Evolutionary conservation across 2,888 invertebrate genomes (phyloP), one percentile per base, ranked within the genome.

Genomic region (Xestia rhomboidea): DNA sequence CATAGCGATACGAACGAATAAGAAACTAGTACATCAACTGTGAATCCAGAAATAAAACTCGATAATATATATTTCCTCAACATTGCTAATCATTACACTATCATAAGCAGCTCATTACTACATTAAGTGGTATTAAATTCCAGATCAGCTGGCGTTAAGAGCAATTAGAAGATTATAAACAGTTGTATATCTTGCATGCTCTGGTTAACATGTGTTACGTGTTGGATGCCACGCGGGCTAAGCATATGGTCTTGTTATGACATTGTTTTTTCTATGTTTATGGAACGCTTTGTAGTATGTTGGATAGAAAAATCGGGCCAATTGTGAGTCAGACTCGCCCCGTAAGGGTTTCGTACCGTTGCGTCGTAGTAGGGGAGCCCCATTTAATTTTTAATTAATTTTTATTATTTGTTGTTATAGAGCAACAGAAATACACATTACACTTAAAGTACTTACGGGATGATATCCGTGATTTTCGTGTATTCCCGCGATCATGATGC

Each of bases 151-250:
- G 11, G 62, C 63, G 71, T 77, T 71, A 64, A n/a, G n/a, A 80
- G 62, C n/a, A 72, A 82, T 82, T 76, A 85, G n/a, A 6, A 69
- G 62, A 69, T 82, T 64, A 81, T 72, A 51, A 72, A 82, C 60
- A 38, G 66, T n/a, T 67, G 67, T 70, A 72, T 66, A 30, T 69
- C 46, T 54, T 69, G 15, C 46, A 54, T n/a, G 86, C 78, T 86
- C 83, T 86, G 69, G 18, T 86, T 82, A 46, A 11, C 51, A 74
- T 18, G 6, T 67, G 57, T 77, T 66, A 66, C 11, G 62, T 46
- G 77, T 30, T 85, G 68, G 30, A 77, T 82, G 76, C 66, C 62
- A 46, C 27, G 69, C 74, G 27, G 6, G 57, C 46, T 64, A 54
- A 74, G 54, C 72, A 69, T 11, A 21, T 57, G 46, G 30, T 27